Evolutionary conservation across 2,797 vertebrate species (phyloP).

Genomic region (Rhinichthys osculus): DNA sequence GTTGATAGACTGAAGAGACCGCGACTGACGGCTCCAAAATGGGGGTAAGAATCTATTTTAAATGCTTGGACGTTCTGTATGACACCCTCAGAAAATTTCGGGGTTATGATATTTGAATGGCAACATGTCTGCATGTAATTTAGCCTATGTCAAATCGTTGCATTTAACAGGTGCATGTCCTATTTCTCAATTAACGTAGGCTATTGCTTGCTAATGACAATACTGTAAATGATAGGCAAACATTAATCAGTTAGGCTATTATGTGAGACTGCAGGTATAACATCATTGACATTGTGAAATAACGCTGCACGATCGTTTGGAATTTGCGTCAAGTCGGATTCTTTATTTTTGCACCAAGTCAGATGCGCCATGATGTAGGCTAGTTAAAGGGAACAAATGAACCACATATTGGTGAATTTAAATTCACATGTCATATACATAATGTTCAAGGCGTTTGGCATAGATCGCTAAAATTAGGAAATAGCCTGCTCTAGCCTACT

Average conservation of each 20-base stretch:
- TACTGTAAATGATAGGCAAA: background rate
- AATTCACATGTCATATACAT: conserved; percentile 20
- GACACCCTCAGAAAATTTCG: background rate
- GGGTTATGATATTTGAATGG: background rate
- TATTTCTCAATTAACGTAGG: background rate
- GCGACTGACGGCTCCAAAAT: conserved; percentile 72
- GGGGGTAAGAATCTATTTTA: conserved; percentile 74
- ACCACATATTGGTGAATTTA: conserved; percentile 7
- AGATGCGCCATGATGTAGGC: conserved; percentile 53
- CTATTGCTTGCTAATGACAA: background rate
- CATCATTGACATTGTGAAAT: conserved; percentile 27
- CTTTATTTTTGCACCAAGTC: conserved; percentile 36
- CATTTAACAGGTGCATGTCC: background rate
- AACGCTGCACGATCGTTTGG: conserved; percentile 17
- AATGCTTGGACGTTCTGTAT: background rate
- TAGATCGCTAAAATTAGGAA: rapidly evolving
- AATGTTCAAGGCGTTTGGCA: background rate
- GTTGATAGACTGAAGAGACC: conserved; percentile 64
- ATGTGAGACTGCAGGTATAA: background rate
- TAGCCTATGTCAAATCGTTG: too few relatives aligned
- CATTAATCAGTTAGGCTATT: background rate
- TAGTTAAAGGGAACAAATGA: background rate
- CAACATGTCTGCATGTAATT: background rate
- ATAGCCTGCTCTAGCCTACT: background rate
- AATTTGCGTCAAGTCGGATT: conserved; percentile 41